phyloP scores from a whole-genome alignment of 2,888 invertebrate genomes.

The Drosophila falleni region DNA sequence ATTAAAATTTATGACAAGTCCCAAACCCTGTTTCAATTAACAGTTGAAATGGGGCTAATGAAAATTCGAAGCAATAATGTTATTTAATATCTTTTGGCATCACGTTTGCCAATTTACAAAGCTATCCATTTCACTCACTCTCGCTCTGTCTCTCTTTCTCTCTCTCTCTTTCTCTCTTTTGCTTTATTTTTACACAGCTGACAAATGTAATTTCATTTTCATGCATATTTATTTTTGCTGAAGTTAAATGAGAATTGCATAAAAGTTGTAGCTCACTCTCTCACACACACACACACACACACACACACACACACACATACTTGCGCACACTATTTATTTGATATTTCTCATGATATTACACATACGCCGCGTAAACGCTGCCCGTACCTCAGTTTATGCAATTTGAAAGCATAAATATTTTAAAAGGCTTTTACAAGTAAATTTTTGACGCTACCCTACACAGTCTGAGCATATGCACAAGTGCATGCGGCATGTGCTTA shows the following conservation, averaged over 20 bases:
- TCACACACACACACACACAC: constrained; percentile 10
- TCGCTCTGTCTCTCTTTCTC: background rate
- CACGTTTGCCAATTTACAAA: constrained; percentile 1
- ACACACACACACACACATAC: constrained; percentile 13
- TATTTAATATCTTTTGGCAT: constrained; percentile 21
- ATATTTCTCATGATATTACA: constrained; percentile 54
- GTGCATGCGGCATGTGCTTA: background rate
- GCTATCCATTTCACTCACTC: background rate
- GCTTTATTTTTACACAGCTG: constrained; percentile 12
- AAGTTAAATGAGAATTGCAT: constrained; percentile 61
- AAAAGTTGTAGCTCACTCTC: constrained; percentile 40
- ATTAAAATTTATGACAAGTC: constrained; percentile 29
- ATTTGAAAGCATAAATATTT: constrained; percentile 65
- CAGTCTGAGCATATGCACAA: constrained; percentile 1
- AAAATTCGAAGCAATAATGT: constrained; percentile 33
- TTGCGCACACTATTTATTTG: background rate
- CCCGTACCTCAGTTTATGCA: constrained; percentile 40
- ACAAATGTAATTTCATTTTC: constrained; percentile 55
- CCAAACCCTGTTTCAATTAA: constrained; percentile 7
- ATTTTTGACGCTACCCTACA: constrained; percentile 25
- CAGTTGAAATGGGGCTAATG: constrained; percentile 16
- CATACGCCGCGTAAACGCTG: constrained; percentile 45
- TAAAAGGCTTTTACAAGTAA: constrained; percentile 47
- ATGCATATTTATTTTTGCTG: constrained; percentile 62
- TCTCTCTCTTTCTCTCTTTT: background rate